A percentile compares a stretch with the other conserved stretches of the same genome.
Conservation (phyloP, 2,888 invertebrate species). For the Hermaeophaga mercurialis region DNA sequence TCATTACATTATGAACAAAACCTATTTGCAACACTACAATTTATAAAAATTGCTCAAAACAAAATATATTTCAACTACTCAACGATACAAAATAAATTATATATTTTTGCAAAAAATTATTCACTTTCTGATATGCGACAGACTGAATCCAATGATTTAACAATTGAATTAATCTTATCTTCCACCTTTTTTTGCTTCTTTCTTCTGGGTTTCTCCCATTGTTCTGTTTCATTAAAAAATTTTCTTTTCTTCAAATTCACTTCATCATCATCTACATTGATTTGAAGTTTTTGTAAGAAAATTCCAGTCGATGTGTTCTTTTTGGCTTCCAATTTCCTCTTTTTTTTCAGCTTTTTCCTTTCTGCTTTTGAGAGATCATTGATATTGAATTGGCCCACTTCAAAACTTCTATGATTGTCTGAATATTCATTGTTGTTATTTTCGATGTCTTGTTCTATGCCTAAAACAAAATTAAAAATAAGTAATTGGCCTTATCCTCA, state of each 20-base stretch:
- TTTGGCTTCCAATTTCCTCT: constrained; percentile 46
- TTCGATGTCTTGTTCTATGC: constrained; percentile 51
- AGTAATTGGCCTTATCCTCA: too few species aligned
- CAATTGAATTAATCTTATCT: constrained; percentile 48
- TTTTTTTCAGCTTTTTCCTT: constrained; percentile 50
- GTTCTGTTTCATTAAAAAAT: constrained; percentile 41
- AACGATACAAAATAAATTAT: not conserved
- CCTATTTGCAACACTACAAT: too few species aligned
- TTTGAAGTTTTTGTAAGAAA: constrained; percentile 41
- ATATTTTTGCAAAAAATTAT: constrained; percentile 24
- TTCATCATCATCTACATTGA: constrained; percentile 36
- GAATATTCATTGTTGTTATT: constrained; percentile 42
- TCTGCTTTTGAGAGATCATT: constrained; percentile 51
- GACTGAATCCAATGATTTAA: constrained; percentile 46
- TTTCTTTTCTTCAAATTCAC: constrained; percentile 48
- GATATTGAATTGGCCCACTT: constrained; percentile 46
- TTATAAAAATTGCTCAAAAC: not conserved
- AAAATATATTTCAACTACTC: not conserved
- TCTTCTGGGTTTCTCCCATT: constrained; percentile 41
- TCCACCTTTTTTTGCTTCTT: constrained; percentile 44
- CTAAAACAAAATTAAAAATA: constrained; percentile 25
- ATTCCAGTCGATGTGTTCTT: constrained; percentile 37
- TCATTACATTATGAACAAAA: too few species aligned
- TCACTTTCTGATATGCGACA: constrained; percentile 53
- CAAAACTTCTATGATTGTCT: constrained; percentile 49